phyloP scores from a whole-genome alignment of 2,888 invertebrate species.

The Harpalus rufipes region DNA sequence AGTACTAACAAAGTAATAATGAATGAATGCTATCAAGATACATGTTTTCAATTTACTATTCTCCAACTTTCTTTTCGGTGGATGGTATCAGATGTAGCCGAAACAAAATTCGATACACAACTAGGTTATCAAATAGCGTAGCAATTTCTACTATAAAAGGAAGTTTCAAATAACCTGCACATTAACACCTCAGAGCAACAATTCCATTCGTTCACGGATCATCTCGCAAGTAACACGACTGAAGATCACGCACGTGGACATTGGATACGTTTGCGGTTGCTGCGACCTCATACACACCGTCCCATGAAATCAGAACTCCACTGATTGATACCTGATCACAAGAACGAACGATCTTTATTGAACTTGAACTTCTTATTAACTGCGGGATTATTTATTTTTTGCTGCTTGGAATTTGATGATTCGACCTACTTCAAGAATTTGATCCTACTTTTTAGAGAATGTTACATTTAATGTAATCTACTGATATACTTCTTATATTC shows the following conservation, averaged over 20 bases:
- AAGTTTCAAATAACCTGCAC: conserved; percentile 55
- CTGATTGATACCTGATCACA: conserved; percentile 37
- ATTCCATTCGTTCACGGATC: conserved; percentile 59
- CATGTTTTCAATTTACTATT: conserved; percentile 11
- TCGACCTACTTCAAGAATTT: conserved; percentile 22
- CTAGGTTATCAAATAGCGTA: conserved; percentile 56
- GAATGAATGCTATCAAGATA: conserved; percentile 2
- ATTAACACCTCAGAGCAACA: conserved; percentile 57
- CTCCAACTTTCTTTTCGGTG: conserved; percentile 39
- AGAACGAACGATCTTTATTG: conserved; percentile 32
- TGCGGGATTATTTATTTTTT: conserved; percentile 29
- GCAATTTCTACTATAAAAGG: conserved; percentile 55
- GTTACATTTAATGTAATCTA: background rate
- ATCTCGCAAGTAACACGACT: conserved; percentile 58
- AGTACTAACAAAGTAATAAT: background rate
- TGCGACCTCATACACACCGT: conserved; percentile 26
- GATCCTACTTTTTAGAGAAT: conserved; percentile 4
- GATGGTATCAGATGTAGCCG: background rate
- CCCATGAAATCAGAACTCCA: conserved; percentile 31
- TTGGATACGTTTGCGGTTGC: conserved; percentile 53
- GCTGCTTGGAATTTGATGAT: conserved; percentile 26
- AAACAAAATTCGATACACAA: conserved; percentile 53
- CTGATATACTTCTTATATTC: no score
- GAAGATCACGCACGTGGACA: conserved; percentile 52
- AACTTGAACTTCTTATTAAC: conserved; percentile 37